Percentiles rank a stretch among this genome's conserved stretches.
Conservation (phyloP, 2,113 vertebrate genomes). For the Turdus rufiventris region DNA sequence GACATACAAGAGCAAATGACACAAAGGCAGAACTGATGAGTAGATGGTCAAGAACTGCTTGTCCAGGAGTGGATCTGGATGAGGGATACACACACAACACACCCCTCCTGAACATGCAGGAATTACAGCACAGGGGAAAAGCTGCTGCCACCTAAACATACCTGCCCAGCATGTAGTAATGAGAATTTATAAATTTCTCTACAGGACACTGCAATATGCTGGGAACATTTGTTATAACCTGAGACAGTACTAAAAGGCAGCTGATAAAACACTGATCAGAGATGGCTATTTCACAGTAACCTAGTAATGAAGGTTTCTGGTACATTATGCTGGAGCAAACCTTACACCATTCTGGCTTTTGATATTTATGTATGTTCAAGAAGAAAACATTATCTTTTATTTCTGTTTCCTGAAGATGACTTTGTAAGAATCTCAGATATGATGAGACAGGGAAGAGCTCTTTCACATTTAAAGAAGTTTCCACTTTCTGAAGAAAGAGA, state of each 20-base stretch:
- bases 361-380: not conserved
- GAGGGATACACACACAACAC: not conserved
- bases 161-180: not conserved
- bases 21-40: not conserved
- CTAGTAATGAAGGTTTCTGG: not conserved
- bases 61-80: not conserved
- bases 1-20: not conserved
- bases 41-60: not conserved
- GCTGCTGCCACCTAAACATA: not conserved
- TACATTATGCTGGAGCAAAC: not conserved
- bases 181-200: not conserved
- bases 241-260: not conserved
- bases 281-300: not conserved
- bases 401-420: not conserved
- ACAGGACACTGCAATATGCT: not conserved
- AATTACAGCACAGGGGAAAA: not conserved
- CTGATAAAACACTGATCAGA: not conserved
- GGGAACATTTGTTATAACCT: not conserved
- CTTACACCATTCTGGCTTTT: not conserved
- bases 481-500: not conserved
- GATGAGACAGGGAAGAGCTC: not conserved
- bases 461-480: not conserved
- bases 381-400: not conserved
- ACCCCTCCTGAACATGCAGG: fast-evolving
- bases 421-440: not conserved